Percentiles rank a stretch among this genome's conserved stretches.
Conservation (phyloP, 2,113 vertebrate species). For the Zingel zingel region DNA sequence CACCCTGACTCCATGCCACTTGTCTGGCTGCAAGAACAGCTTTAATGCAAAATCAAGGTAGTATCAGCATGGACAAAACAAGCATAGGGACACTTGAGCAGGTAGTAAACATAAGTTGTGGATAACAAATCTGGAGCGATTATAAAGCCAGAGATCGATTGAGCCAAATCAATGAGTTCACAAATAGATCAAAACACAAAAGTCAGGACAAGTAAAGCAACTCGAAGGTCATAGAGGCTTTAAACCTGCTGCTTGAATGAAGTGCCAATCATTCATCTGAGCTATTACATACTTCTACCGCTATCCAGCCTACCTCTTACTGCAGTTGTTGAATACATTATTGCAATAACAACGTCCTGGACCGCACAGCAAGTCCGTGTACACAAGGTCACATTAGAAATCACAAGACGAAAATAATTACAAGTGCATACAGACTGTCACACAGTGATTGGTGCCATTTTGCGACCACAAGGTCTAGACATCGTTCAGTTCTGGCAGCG, state of each 20-base stretch:
- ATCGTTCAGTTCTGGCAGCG: constrained; percentile 18
- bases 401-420: constrained; percentile 29
- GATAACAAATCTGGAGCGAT: not conserved
- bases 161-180: not conserved
- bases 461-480: constrained; percentile 53
- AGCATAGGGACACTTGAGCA: constrained; percentile 3
- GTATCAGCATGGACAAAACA: constrained; percentile 26
- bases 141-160: not conserved
- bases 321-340: constrained; percentile 5
- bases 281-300: not conserved
- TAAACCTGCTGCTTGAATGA: constrained; percentile 21
- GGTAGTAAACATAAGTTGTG: constrained; percentile 8
- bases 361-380: not conserved
- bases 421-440: constrained; percentile 28
- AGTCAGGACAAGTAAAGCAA: constrained; percentile 19
- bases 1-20: constrained; percentile 60
- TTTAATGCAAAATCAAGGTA: constrained; percentile 32
- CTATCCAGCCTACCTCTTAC: not conserved
- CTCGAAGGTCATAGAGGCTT: constrained; percentile 29
- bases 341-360: constrained; percentile 33
- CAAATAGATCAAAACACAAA: not conserved
- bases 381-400: constrained; percentile 59
- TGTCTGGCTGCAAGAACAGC: constrained; percentile 57
- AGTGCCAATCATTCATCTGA: constrained; percentile 28
- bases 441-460: constrained; percentile 63